phyloP scores from a whole-genome alignment of 2,888 invertebrate genomes.

The Tribolium freemani region DNA sequence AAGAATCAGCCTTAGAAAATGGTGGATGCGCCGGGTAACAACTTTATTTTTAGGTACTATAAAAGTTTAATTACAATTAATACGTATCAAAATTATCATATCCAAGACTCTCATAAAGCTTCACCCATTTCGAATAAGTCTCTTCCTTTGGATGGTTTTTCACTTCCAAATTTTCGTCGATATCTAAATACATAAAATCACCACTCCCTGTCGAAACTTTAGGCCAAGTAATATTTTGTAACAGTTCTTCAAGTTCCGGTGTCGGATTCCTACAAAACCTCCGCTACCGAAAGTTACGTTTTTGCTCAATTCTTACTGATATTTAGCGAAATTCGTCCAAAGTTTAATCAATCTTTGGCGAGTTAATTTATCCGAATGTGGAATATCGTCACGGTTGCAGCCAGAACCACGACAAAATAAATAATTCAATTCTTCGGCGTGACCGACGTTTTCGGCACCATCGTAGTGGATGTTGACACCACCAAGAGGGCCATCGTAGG shows the following conservation, averaged over 20 bases:
- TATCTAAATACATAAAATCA: constrained; percentile 48
- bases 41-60: not conserved
- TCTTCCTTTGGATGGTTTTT: constrained; percentile 48
- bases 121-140: constrained; percentile 48
- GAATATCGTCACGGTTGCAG: not conserved
- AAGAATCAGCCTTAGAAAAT: too few relatives aligned
- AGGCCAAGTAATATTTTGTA: constrained; percentile 53
- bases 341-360: constrained; percentile 5
- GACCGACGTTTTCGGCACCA: constrained; percentile 14
- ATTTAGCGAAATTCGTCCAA: constrained; percentile 35
- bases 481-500: constrained; percentile 14
- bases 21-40: not conserved
- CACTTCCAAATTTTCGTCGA: constrained; percentile 47
- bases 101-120: constrained; percentile 43
- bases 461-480: not conserved
- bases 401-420: not conserved
- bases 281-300: not conserved
- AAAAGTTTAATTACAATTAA: not conserved
- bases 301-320: constrained; percentile 13
- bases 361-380: constrained; percentile 6
- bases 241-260: constrained; percentile 48
- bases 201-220: constrained; percentile 35
- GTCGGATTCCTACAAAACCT: constrained; percentile 60
- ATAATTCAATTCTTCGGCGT: constrained; percentile 25
- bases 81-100: constrained; percentile 16